These are phyloP conservation scores for Pseudocheirus occidentalis DNA, from an alignment of 2,797 vertebrate species.

Conservation along the genomic window DNA sequence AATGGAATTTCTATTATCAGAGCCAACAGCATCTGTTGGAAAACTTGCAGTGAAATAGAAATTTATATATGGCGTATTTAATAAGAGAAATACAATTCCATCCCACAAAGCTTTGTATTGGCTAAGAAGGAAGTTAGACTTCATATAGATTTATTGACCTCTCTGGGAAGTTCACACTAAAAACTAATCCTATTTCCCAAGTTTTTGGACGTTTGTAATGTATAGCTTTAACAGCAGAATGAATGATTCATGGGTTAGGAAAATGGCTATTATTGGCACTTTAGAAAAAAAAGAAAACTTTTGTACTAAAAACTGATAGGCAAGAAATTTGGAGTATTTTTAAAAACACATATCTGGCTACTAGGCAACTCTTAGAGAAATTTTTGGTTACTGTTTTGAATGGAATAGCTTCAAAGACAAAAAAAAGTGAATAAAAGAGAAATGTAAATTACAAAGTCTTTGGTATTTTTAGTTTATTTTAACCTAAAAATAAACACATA, in stretches of 20 bases:
- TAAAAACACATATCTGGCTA: background rate
- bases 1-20: background rate
- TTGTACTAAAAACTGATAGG: background rate
- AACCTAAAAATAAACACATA: too few relatives aligned
- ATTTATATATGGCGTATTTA: background rate
- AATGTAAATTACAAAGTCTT: background rate
- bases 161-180: background rate
- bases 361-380: background rate
- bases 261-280: background rate
- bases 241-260: background rate
- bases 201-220: background rate
- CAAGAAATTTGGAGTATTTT: background rate
- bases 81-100: background rate
- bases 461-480: too few relatives aligned
- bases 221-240: background rate
- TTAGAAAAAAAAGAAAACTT: background rate
- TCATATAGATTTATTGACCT: background rate
- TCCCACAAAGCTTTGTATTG: background rate
- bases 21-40: background rate
- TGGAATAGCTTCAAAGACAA: background rate
- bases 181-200: background rate
- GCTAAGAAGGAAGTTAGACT: background rate
- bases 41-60: background rate
- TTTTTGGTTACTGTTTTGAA: background rate
- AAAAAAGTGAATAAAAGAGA: background rate